These are phyloP conservation scores for Verasper variegatus DNA, from an alignment of 2,113 vertebrate genomes.

Conservation along the genomic window DNA sequence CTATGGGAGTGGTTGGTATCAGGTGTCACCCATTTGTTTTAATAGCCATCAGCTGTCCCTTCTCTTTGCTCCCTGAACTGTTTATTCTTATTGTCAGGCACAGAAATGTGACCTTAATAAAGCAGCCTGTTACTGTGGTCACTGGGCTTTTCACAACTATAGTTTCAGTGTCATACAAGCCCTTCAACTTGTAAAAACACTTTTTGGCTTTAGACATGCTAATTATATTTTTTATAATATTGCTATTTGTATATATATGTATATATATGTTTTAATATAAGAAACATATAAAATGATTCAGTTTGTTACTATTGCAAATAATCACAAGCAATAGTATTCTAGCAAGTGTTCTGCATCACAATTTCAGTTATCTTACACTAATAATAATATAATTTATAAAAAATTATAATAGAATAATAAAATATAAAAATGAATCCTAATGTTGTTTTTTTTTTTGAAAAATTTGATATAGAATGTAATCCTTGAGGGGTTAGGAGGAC, in stretches of 20 bases:
- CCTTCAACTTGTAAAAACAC: neutral
- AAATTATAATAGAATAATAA: neutral
- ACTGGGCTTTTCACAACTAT: neutral
- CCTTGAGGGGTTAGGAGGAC: neutral
- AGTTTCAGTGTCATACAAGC: neutral
- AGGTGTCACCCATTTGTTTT: slow-evolving; percentile 36
- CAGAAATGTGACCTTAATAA: slow-evolving; percentile 20
- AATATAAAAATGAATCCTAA: neutral
- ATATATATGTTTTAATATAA: too few relatives aligned
- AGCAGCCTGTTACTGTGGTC: slow-evolving; percentile 1
- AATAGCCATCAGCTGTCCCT: slow-evolving; percentile 68
- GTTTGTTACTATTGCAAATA: too few relatives aligned
- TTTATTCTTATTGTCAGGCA: slow-evolving; percentile 57
- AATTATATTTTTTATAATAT: too few relatives aligned
- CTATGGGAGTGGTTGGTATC: neutral
- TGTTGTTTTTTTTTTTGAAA: too few relatives aligned
- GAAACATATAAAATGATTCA: too few relatives aligned
- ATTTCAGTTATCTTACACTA: too few relatives aligned
- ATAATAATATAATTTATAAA: too few relatives aligned
- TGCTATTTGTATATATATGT: too few relatives aligned
- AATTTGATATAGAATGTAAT: neutral
- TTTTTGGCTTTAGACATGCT: neutral
- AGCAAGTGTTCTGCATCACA: too few relatives aligned
- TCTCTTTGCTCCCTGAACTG: slow-evolving; percentile 37
- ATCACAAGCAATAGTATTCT: too few relatives aligned